Evolutionary conservation across 2,113 vertebrate species (phyloP), one percentile per base, ranked within the genome.

Genomic region (Dipodomys spectabilis): DNA sequence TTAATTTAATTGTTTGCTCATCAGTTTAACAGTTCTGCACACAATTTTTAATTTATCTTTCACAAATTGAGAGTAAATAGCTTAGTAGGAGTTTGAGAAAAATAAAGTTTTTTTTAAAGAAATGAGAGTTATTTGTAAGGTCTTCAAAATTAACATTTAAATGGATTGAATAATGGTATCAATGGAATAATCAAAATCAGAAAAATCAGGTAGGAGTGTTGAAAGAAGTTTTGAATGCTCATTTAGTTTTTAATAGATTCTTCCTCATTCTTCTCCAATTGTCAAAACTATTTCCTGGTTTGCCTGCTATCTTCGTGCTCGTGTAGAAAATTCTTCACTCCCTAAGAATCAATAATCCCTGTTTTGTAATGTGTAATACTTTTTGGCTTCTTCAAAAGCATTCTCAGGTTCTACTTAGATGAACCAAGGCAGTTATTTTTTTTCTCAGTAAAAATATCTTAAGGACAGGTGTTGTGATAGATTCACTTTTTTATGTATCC

Each of bases 91-190:
- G 93, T 95, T 95, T 95, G 93, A 97, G 96, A 95, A 90, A 97
- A 96, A 44, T 53, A 94, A 96, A 97, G 97, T 90, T 95, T 30
- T 92, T 97, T 94, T 39, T 6, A 39, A 91, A 97, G 83, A 97
- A 97, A 95, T 23, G 69, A 77, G 80, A 97, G 82, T 92, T 78
- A 18, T 78, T 96, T 82, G 71, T 73, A 95, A 97, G 96, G 57
- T 95, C 72, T 95, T 88, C 94, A 96, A 96, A 97, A 97, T 93
- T 88, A 96, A 95, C 92, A 96, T 95, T 96, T 84, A 95, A 96
- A 96, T 96, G 80, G 71, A 90, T 72, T 86, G 82, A 94, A 79
- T 65, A 77, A 94, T 86, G 16, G 2, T 39, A 60, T 81, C 53
- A 89, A 65, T 6, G 64, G 5, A 62, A 45, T 64, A 19, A 3